Conservation (phyloP, 2,797 vertebrate species). For the Mus caroli region DNA sequence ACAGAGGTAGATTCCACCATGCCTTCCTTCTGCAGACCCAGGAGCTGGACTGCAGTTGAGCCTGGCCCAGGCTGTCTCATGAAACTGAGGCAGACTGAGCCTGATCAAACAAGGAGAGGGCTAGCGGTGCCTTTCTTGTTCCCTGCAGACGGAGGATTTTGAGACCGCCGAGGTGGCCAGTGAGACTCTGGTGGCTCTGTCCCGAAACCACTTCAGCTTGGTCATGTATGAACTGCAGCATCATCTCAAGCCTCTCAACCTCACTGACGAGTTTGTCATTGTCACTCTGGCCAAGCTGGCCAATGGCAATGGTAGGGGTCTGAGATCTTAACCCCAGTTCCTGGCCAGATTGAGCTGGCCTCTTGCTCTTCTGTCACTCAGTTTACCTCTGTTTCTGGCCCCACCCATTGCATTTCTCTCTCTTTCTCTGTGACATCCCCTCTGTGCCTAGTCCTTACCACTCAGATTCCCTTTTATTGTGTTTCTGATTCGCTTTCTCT, state of each 20-base stretch:
- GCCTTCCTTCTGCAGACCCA: not conserved
- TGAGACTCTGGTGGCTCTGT: constrained; percentile 80
- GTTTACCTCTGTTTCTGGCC: not conserved
- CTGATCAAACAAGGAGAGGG: accelerated
- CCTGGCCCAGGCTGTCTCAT: accelerated
- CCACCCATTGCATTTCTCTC: not conserved
- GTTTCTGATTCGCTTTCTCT: not conserved
- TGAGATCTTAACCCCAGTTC: accelerated
- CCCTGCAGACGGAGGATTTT: constrained; percentile 57
- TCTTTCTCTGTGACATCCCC: not conserved
- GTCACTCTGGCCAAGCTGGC: constrained; percentile 80
- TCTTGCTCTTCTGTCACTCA: too few species aligned
- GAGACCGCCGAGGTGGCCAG: constrained; percentile 75
- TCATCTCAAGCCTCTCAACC: constrained; percentile 79
- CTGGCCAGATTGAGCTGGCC: not conserved
- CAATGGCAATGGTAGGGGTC: constrained; percentile 60
- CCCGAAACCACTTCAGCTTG: constrained; percentile 82
- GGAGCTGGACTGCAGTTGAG: not conserved
- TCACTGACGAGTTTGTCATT: constrained; percentile 72
- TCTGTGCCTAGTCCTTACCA: not conserved
- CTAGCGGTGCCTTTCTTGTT: accelerated
- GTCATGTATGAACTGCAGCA: constrained; percentile 83
- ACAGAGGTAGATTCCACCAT: constrained; percentile 9
- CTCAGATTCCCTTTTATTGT: not conserved
- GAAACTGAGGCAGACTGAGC: accelerated